A percentile compares a stretch with the other conserved stretches of the same genome.
phyloP scores from a whole-genome alignment of 2,113 vertebrate genomes.

The Amphiprion percula region DNA sequence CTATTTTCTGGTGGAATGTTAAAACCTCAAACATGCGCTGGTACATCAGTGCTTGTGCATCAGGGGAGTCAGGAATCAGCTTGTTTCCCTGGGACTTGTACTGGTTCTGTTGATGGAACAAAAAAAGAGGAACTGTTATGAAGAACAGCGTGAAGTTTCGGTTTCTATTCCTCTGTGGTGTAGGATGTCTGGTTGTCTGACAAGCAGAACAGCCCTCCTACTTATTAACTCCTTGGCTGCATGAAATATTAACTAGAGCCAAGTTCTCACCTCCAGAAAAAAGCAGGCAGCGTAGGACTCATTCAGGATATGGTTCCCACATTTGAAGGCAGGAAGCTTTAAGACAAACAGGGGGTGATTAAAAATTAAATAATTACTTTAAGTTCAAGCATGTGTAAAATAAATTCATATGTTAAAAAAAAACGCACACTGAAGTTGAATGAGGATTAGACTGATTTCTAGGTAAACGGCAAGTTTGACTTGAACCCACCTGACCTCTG shows the following conservation, averaged over 20 bases:
- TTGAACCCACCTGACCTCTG: slow-evolving; percentile 76
- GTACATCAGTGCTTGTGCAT: slow-evolving; percentile 74
- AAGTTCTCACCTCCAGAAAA: slow-evolving; percentile 83
- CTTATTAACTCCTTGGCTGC: slow-evolving; percentile 8
- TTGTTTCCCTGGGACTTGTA: slow-evolving; percentile 80
- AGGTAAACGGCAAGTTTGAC: not conserved
- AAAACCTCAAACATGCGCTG: slow-evolving; percentile 81
- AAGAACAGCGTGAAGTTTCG: not conserved
- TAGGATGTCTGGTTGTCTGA: slow-evolving; percentile 16
- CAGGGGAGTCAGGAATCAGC: slow-evolving; percentile 72
- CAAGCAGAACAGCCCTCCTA: not conserved
- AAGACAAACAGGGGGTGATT: not conserved
- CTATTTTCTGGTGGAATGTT: slow-evolving; percentile 64
- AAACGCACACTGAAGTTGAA: not conserved
- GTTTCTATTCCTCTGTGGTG: slow-evolving; percentile 11
- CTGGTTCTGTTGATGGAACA: slow-evolving; percentile 66
- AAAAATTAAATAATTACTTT: not conserved
- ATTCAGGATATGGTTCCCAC: slow-evolving; percentile 73
- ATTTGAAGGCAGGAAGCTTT: slow-evolving; percentile 82
- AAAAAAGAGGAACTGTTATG: slow-evolving; percentile 10
- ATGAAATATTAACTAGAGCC: slow-evolving; percentile 15
- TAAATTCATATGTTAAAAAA: not conserved
- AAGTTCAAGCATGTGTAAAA: not conserved
- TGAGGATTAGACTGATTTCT: not conserved
- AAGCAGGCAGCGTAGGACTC: slow-evolving; percentile 82